Percentiles rank a stretch among this genome's conserved stretches.
phyloP scores from a whole-genome alignment of 1,140 invertebrate genomes.

The Thereuonema tuberculata region DNA sequence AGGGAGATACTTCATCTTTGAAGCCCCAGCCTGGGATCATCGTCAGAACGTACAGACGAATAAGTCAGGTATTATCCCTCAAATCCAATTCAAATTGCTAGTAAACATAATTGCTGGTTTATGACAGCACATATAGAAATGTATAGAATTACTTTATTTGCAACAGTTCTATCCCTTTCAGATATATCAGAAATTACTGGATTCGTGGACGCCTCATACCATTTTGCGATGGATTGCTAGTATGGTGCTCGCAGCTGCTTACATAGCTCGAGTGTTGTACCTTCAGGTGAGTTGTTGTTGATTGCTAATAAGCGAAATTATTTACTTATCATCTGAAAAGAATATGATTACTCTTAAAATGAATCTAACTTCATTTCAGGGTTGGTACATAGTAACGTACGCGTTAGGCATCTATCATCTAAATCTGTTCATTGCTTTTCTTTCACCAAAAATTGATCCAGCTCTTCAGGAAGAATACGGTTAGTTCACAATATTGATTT shows the following conservation, averaged over 20 bases:
- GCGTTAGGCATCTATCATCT: constrained; percentile 97
- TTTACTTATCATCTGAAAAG: too few species aligned
- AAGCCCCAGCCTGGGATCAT: background rate
- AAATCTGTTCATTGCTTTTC: constrained; percentile 98
- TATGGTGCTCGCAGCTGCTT: constrained; percentile 20
- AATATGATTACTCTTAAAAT: too few species aligned
- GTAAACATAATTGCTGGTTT: too few species aligned
- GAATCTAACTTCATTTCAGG: too few species aligned
- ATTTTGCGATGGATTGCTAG: constrained; percentile 26
- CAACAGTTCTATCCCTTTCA: constrained; percentile 17
- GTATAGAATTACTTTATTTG: background rate
- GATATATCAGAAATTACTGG: constrained; percentile 30
- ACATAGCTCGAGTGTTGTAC: constrained; percentile 24
- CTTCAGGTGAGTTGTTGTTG: constrained; percentile 28
- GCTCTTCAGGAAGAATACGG: constrained; percentile 77
- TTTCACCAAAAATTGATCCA: constrained; percentile 98
- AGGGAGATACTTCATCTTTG: background rate
- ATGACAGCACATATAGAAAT: background rate
- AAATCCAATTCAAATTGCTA: too few species aligned
- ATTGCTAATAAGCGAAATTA: too few species aligned
- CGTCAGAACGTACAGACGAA: background rate
- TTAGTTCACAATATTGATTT: constrained; percentile 30
- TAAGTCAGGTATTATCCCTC: background rate
- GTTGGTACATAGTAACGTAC: constrained; percentile 99
- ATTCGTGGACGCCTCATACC: constrained; percentile 27